These are phyloP conservation scores for Anabacerthia variegaticeps DNA, from an alignment of 2,797 vertebrate species.

Conservation along the genomic window DNA sequence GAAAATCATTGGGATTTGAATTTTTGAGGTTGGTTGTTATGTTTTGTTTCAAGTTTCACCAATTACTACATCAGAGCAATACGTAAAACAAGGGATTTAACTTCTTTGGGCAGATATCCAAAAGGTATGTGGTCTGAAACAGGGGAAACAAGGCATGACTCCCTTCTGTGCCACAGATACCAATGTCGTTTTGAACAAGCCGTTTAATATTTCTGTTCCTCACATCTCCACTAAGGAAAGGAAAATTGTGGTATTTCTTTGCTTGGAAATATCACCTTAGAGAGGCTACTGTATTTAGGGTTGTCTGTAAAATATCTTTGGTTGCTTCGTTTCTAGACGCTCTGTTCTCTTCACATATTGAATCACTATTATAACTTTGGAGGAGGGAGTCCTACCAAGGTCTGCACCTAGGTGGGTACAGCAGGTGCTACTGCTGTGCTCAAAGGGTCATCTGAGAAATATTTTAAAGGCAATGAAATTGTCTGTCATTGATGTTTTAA, in stretches of 20 bases:
- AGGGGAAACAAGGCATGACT: not conserved
- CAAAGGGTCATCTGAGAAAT: not conserved
- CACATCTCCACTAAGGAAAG: not conserved
- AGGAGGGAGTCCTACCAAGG: not conserved
- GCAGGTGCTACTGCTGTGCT: not conserved
- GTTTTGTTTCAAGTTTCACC: not conserved
- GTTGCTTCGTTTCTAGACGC: not conserved
- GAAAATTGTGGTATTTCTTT: not conserved
- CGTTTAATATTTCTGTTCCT: not conserved
- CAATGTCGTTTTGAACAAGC: not conserved
- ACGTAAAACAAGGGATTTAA: not conserved
- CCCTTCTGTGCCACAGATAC: not conserved
- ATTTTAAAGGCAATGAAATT: not conserved
- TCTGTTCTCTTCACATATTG: not conserved
- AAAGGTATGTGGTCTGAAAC: constrained; percentile 2
- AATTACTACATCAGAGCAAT: constrained; percentile 6
- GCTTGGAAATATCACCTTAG: not conserved
- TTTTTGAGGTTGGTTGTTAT: not conserved
- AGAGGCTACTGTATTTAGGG: not conserved
- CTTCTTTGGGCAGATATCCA: not conserved
- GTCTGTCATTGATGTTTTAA: not conserved
- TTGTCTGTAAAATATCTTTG: not conserved
- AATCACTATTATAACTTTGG: not conserved
- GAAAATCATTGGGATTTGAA: constrained; percentile 12
- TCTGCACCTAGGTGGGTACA: not conserved